These are phyloP conservation scores for Ageneiosus marmoratus DNA, from an alignment of 2,113 vertebrate genomes.

Conservation along the genomic window DNA sequence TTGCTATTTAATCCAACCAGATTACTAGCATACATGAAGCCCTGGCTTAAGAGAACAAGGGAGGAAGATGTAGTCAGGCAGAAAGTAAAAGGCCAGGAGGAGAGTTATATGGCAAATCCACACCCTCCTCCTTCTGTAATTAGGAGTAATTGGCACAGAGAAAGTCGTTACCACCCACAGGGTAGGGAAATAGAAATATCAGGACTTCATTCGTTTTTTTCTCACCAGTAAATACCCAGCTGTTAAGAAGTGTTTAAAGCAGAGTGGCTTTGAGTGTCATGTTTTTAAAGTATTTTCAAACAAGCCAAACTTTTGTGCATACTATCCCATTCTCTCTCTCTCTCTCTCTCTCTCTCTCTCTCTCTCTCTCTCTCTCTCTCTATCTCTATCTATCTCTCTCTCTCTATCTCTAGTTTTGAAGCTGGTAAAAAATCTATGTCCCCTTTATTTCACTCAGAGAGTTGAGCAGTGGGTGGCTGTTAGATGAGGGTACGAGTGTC, in stretches of 20 bases:
- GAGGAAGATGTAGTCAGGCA: neutral
- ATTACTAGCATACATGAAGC: neutral
- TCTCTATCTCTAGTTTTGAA: slow-evolving; percentile 2
- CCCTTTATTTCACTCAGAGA: slow-evolving; percentile 44
- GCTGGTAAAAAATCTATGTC: slow-evolving; percentile 42
- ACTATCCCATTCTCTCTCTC: neutral
- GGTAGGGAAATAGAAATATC: slow-evolving; percentile 48
- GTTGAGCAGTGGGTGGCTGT: slow-evolving; percentile 24
- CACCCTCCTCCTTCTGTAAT: slow-evolving; percentile 44
- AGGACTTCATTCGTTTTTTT: neutral
- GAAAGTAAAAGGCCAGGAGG: neutral
- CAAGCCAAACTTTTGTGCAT: slow-evolving; percentile 18
- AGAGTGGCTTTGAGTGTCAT: slow-evolving; percentile 31
- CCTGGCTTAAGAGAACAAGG: neutral
- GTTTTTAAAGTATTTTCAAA: slow-evolving; percentile 45
- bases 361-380: neutral
- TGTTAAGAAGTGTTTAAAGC: slow-evolving; percentile 45
- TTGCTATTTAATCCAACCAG: neutral
- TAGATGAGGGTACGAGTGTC: slow-evolving; percentile 29
- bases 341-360: neutral
- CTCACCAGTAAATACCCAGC: slow-evolving; percentile 25
- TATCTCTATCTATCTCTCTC: neutral
- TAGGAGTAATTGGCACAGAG: slow-evolving; percentile 51
- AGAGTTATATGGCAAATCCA: slow-evolving; percentile 37
- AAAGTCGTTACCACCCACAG: slow-evolving; percentile 37